phyloP scores from a whole-genome alignment of 2,888 invertebrate genomes.

The Crossocerus cetratus region DNA sequence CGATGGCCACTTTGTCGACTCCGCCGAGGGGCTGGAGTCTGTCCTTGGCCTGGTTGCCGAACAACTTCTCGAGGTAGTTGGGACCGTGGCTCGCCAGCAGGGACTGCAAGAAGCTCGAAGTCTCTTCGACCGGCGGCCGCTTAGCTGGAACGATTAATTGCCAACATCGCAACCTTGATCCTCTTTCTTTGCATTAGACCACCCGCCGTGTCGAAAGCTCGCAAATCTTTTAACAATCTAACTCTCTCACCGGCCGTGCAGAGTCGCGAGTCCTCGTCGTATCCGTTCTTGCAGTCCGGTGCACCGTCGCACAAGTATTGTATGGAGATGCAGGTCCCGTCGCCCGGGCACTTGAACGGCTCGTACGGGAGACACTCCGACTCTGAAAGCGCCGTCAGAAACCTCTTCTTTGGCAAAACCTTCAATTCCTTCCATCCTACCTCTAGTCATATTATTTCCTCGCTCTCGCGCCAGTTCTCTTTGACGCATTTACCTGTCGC shows the following conservation, averaged over 20 bases:
- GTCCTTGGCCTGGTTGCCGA: constrained; percentile 95
- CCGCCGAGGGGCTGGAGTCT: constrained; percentile 94
- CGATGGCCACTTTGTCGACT: constrained; percentile 96
- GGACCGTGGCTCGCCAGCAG: constrained; percentile 96
- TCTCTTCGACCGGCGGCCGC: constrained; percentile 97
- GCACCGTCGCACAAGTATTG: constrained; percentile 97
- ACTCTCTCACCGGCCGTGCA: constrained; percentile 91
- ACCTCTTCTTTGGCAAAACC: too few relatives aligned
- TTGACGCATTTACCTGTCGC: too few relatives aligned
- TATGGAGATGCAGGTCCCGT: constrained; percentile 96
- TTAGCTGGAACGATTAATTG: constrained; percentile 83
- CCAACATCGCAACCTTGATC: too few relatives aligned
- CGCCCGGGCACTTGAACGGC: constrained; percentile 97
- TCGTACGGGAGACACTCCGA: constrained; percentile 94
- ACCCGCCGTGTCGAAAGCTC: neutral
- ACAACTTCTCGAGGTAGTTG: constrained; percentile 96
- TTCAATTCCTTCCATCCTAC: too few relatives aligned
- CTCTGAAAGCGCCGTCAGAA: constrained; percentile 75
- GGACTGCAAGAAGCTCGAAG: constrained; percentile 95
- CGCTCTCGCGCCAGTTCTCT: too few relatives aligned
- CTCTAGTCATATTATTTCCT: too few relatives aligned
- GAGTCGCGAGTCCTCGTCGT: constrained; percentile 95
- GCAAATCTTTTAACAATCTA: neutral
- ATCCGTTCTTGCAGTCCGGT: constrained; percentile 95
- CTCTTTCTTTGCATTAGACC: neutral